Evolutionary conservation across 2,797 vertebrate genomes (phyloP).

Genomic region (Mormyrus hasselquistii): DNA sequence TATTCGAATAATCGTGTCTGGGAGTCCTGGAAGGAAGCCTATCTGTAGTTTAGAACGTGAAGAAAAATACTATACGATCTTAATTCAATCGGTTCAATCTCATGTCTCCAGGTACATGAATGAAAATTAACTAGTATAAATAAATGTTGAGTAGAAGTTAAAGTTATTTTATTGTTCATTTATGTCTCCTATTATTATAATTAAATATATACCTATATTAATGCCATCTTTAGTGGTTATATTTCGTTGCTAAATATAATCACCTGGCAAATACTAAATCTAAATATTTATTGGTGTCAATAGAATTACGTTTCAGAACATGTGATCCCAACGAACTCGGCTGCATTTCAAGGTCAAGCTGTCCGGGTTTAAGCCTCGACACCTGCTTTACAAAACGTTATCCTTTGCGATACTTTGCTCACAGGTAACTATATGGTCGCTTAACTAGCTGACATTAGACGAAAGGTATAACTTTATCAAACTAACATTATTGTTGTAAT

Average conservation of each 20-base stretch:
- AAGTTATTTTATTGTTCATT: constrained; percentile 37
- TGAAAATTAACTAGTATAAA: constrained; percentile 55
- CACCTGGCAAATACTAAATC: background rate
- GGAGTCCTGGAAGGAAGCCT: background rate
- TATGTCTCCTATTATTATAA: background rate
- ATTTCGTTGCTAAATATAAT: background rate
- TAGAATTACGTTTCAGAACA: background rate
- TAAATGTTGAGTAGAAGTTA: constrained; percentile 47
- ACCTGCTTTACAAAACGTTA: background rate
- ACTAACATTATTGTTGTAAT: background rate
- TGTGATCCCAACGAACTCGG: background rate
- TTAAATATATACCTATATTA: background rate
- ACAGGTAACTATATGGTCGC: background rate
- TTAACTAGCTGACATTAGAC: background rate
- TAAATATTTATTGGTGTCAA: background rate
- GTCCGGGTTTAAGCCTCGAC: background rate
- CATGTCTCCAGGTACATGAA: constrained; percentile 44
- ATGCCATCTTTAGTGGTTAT: background rate
- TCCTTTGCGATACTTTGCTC: background rate
- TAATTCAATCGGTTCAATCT: constrained; percentile 30
- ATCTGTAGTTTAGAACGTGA: background rate
- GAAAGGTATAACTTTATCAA: background rate
- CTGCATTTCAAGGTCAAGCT: background rate
- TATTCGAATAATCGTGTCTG: background rate
- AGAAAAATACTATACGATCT: background rate